Percentiles rank a stretch among this genome's conserved stretches.
These are phyloP conservation scores for Cuculus canorus DNA, from an alignment of 2,797 vertebrate species.

Conservation along the genomic window DNA sequence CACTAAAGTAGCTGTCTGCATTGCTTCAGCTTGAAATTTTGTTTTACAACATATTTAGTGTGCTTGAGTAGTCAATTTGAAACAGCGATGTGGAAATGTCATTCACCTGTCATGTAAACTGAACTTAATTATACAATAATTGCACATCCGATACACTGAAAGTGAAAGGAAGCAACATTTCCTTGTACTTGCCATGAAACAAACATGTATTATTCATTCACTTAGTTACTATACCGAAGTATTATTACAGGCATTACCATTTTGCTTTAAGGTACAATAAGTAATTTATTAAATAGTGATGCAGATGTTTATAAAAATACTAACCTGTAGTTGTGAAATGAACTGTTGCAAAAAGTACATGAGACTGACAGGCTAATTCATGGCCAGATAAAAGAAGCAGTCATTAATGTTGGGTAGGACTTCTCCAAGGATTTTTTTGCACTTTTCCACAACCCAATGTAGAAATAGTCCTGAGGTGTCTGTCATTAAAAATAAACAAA, in stretches of 20 bases:
- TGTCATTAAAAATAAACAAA: neutral
- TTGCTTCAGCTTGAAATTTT: neutral
- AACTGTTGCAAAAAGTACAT: neutral
- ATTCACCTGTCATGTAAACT: slow-evolving; percentile 1
- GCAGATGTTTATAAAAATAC: slow-evolving; percentile 31
- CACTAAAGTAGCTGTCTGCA: neutral
- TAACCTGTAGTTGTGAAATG: neutral
- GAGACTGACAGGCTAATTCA: neutral
- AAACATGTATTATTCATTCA: slow-evolving; percentile 49
- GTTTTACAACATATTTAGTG: neutral
- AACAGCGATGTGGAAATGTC: neutral
- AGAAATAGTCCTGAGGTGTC: neutral
- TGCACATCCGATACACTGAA: neutral
- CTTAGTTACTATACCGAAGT: neutral
- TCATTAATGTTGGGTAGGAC: neutral
- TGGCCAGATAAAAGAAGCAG: neutral
- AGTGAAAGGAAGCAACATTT: slow-evolving; percentile 44
- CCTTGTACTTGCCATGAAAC: slow-evolving; percentile 4
- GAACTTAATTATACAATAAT: slow-evolving; percentile 52
- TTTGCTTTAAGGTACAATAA: slow-evolving; percentile 40
- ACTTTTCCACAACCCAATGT: neutral
- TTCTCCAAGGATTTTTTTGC: neutral
- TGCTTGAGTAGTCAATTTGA: neutral
- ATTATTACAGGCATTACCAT: slow-evolving; percentile 22
- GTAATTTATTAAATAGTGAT: slow-evolving; percentile 32